phyloP scores from a whole-genome alignment of 2,797 vertebrate genomes.

The Thamnophis elegans region DNA sequence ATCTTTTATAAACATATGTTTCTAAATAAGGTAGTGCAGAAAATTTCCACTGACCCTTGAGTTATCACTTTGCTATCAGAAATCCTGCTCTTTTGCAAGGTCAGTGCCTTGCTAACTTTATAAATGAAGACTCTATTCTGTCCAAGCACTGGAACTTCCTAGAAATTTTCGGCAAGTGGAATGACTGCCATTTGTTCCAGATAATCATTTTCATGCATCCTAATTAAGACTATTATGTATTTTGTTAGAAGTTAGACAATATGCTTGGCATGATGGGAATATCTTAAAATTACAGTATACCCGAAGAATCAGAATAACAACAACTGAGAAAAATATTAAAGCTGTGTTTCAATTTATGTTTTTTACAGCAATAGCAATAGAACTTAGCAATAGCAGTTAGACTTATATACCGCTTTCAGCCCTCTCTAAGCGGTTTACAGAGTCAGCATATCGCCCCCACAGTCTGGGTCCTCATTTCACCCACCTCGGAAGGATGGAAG shows the following conservation, averaged over 20 bases:
- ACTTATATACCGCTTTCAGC: too few relatives aligned
- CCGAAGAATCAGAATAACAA: not conserved
- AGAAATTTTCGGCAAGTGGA: not conserved
- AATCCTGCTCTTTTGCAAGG: slow-evolving; percentile 24
- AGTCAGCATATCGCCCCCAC: too few relatives aligned
- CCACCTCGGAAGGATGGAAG: too few relatives aligned
- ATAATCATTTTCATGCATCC: not conserved
- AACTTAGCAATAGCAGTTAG: too few relatives aligned
- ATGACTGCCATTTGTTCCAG: not conserved
- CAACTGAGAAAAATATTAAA: not conserved
- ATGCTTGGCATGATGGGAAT: not conserved
- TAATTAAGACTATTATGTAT: not conserved
- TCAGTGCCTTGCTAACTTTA: not conserved
- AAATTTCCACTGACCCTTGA: slow-evolving; percentile 19
- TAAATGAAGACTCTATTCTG: not conserved
- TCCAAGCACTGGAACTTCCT: not conserved
- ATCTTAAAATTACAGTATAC: not conserved
- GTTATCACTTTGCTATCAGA: slow-evolving; percentile 39
- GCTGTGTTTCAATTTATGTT: not conserved
- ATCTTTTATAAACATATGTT: slow-evolving; percentile 7
- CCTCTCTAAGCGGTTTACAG: too few relatives aligned
- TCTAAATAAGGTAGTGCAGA: slow-evolving; percentile 46
- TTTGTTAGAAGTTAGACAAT: not conserved
- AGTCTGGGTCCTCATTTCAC: too few relatives aligned
- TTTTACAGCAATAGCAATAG: not conserved